Conservation (phyloP, 2,113 vertebrate species). For the Heliornis fulica region DNA sequence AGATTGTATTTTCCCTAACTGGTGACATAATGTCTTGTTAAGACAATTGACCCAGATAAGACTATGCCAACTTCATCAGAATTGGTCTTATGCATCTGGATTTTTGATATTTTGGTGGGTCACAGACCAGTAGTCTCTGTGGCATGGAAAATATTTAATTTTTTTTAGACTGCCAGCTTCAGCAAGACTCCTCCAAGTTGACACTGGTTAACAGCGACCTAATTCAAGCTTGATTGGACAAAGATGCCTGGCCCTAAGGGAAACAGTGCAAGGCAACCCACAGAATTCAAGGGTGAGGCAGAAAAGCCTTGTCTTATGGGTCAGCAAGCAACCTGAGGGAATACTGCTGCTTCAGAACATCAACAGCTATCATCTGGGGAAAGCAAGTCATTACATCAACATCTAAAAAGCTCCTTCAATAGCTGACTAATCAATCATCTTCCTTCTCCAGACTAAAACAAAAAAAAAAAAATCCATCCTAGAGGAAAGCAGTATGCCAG, state of each 20-base stretch:
- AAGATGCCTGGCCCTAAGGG: conserved; percentile 36
- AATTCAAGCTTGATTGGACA: conserved; percentile 28
- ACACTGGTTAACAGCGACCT: conserved; percentile 45
- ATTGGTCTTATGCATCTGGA: conserved; percentile 46
- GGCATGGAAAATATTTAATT: conserved; percentile 55
- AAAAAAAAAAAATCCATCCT: not conserved
- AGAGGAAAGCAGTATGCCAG: not conserved
- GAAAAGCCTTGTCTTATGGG: not conserved
- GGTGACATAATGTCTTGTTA: conserved; percentile 67
- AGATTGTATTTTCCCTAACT: conserved; percentile 57
- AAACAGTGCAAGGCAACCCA: not conserved
- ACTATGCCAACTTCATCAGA: conserved; percentile 55
- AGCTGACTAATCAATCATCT: not conserved
- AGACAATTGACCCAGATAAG: conserved; percentile 69
- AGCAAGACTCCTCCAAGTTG: conserved; percentile 38
- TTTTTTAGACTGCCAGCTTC: conserved; percentile 58
- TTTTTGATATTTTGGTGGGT: conserved; percentile 70
- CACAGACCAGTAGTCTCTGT: conserved; percentile 57
- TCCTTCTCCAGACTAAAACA: not conserved
- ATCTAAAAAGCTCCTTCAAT: not conserved
- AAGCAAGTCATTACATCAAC: not conserved
- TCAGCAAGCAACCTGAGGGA: not conserved
- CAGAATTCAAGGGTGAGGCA: not conserved
- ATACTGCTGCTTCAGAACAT: not conserved
- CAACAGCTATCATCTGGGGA: not conserved